Conservation (phyloP, 2,797 vertebrate species). For the Sebastes trivittatus region DNA sequence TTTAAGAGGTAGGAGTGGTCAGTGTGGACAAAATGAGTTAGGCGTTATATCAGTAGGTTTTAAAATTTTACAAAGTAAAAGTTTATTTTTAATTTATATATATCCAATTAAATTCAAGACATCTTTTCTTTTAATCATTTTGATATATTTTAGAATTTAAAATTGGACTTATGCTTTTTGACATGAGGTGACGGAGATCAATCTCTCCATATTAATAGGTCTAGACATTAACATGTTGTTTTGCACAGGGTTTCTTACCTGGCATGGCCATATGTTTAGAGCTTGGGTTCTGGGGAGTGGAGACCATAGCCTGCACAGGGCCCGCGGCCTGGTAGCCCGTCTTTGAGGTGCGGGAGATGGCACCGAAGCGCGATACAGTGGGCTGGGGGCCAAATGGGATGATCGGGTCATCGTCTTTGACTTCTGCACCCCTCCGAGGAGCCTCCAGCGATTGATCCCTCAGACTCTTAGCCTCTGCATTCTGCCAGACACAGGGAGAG, state of each 20-base stretch:
- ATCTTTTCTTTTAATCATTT: background rate
- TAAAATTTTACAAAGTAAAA: background rate
- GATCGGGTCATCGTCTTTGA: slow-evolving; percentile 95
- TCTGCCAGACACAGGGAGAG: slow-evolving; percentile 75
- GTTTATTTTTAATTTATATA: no score
- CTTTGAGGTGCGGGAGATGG: slow-evolving; percentile 97
- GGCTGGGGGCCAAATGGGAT: slow-evolving; percentile 97
- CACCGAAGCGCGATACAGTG: slow-evolving; percentile 96
- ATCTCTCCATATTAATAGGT: background rate
- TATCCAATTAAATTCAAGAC: background rate
- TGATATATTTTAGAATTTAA: background rate
- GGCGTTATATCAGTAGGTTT: background rate
- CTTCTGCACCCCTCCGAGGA: slow-evolving; percentile 90
- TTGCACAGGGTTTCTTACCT: slow-evolving; percentile 52
- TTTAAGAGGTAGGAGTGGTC: background rate
- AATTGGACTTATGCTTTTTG: background rate
- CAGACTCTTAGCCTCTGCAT: slow-evolving; percentile 90
- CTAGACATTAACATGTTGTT: background rate
- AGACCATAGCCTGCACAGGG: slow-evolving; percentile 90
- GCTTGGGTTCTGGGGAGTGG: slow-evolving; percentile 82
- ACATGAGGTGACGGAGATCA: background rate
- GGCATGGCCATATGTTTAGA: slow-evolving; percentile 83
- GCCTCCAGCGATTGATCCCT: slow-evolving; percentile 91
- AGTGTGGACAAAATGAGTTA: background rate
- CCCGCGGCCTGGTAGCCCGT: slow-evolving; percentile 93